Base-by-base conservation (phyloP, 2,888 invertebrate species). In the Cyrtodaria siliqua region DNA sequence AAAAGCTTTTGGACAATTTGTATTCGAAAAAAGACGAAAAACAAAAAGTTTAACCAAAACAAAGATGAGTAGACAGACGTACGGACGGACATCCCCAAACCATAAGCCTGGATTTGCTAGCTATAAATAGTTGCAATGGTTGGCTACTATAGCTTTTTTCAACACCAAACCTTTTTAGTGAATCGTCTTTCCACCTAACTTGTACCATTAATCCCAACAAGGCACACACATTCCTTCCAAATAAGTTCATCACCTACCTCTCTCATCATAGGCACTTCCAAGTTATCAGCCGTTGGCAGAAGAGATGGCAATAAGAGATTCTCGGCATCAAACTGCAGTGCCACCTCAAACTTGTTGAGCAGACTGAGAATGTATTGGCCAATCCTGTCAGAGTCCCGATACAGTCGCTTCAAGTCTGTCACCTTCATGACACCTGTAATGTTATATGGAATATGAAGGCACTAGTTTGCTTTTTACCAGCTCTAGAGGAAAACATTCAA, bases 271-370 rank as follows among this genome's bases (percentile, higher is more conserved):
- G 70, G 66, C 8, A 75, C 68, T 14, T 73, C 62, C 47, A 86
- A 63, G 2, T 85, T 80, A 42, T 63, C 18, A 50, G 96, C 96
- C 0, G 95, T 95, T 0, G 99, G 99, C 16, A 99, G 94, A 29
- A 99, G 94, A 0, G 98, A 98, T 9, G 99, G 99, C 72, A 99
- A 97, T 70, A 99, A 93, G 1, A 98, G 93, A 18, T 97, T 96
- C 24, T 98, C 94, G 18, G 96, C 96, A 92, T 99, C 99, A 97
- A 98, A 99, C 26, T 98, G 97, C 64, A 99, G 94, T 0, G 99
- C 99, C 66, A 99, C 96, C 93, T 99, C 99, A 93, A 99, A 99
- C 94, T 99, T 99, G 94, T 97, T 97, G 66, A 99, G 94, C 50
- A 99, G 94, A 86, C 96, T 97, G 3, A 98, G 96, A 63, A 98